phyloP scores from a whole-genome alignment of 2,888 invertebrate genomes.

The Leptogaster cylindrica region DNA sequence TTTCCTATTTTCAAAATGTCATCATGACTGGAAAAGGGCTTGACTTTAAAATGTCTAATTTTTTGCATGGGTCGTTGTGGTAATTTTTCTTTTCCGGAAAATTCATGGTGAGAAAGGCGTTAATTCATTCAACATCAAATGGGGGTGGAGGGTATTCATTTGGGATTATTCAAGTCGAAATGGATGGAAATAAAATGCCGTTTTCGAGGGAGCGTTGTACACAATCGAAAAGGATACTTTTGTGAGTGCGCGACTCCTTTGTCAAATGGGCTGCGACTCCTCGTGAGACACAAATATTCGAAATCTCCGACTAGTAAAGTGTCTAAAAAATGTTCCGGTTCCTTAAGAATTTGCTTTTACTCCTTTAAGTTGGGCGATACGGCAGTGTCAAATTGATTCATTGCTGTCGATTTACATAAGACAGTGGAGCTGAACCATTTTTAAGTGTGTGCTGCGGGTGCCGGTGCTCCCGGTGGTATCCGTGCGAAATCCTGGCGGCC shows the following conservation, averaged over 20 bases:
- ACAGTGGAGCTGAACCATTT: slow-evolving; percentile 27
- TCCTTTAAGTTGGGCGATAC: slow-evolving; percentile 10
- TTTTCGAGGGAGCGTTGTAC: slow-evolving; percentile 2
- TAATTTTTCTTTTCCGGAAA: slow-evolving; percentile 20
- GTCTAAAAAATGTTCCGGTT: slow-evolving; percentile 18
- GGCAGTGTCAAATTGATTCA: slow-evolving; percentile 40
- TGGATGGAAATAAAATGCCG: slow-evolving; percentile 27
- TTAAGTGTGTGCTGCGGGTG: slow-evolving; percentile 23
- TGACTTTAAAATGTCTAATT: not conserved
- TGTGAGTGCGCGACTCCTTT: not conserved
- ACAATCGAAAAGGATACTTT: slow-evolving; percentile 8
- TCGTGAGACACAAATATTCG: not conserved
- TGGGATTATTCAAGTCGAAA: slow-evolving; percentile 5
- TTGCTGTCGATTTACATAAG: slow-evolving; percentile 39
- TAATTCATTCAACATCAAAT: slow-evolving; percentile 6
- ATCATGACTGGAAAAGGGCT: too few relatives aligned
- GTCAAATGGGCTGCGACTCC: not conserved
- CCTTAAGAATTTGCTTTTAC: slow-evolving; percentile 32
- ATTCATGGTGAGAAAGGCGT: not conserved
- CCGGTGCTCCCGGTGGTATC: too few relatives aligned
- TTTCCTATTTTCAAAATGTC: too few relatives aligned
- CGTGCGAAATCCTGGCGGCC: slow-evolving; percentile 5
- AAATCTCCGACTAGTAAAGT: not conserved
- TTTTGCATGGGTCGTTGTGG: slow-evolving; percentile 3
- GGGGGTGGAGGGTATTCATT: not conserved